Base-by-base conservation (phyloP, 2,888 invertebrate genomes). In the Rhyacophila evoluta region DNA sequence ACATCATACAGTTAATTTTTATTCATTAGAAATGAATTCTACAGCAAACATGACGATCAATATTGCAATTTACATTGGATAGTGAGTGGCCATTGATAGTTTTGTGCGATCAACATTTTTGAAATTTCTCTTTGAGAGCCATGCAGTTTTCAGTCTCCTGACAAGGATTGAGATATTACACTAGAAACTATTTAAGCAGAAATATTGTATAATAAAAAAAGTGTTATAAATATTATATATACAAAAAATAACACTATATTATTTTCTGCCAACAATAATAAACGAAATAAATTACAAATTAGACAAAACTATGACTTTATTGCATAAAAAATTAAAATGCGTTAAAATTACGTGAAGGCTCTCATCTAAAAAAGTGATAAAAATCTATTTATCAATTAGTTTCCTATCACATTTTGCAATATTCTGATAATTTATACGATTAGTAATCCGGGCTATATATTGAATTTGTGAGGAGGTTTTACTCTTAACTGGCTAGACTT, bases 401-500 rank as follows among this genome's bases (percentile, higher is more conserved):
- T 19, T 55, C 19, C 19, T 25, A 19, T 25, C 55, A 55, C 25
- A 55, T 55, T 55, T 3, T 19, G 10, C 19, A 25, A 19, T 55
- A 55, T 25, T 19, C 41, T 41, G 19, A 15, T 41, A 4, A 19
- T 55, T 25, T 55, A 12, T n/a, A 12, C n/a, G 55, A 55, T 19
- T 55, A 25, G 19, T 55, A 8, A 19, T 6, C 25, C 19, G 55
- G 55, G 55, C 55, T 55, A 55, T 8, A 19, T 8, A 55, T 25
- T 55, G 37, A 33, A 36, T 33, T 33, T 37, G 72, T 37, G 72
- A 72, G 27, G 67, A 15, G 19, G 27, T 74, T 38, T 78, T 69
- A 6, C 55, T 37, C 27, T 73, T 74, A 75, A 80, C 67, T 36
- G 55, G 74, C 77, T 77, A 80, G 55, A 38, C 79, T 80, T 77